Conservation (phyloP, 1,140 invertebrate species). For the Spodoptera litura region DNA sequence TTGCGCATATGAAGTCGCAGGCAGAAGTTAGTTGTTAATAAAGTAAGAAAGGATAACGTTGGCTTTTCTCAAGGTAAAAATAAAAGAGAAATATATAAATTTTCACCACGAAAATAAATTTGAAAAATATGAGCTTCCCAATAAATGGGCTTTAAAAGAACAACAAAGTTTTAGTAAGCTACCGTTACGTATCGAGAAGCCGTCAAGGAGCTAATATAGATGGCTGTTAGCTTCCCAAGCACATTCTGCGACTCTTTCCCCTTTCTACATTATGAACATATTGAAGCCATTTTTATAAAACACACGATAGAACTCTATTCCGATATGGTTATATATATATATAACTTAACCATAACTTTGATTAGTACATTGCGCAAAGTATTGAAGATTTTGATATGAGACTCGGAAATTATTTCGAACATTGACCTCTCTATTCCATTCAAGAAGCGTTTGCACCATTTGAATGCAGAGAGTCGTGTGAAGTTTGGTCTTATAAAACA, state of each 20-base stretch:
- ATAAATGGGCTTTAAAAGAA: slow-evolving; percentile 15
- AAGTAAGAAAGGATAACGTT: too few species aligned
- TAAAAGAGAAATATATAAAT: slow-evolving; percentile 2
- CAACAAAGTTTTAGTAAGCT: slow-evolving; percentile 21
- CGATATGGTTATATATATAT: background rate
- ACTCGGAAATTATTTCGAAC: too few species aligned
- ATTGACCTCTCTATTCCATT: too few species aligned
- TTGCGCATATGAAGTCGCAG: too few species aligned
- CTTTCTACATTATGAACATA: slow-evolving; percentile 9
- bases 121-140: slow-evolving; percentile 19
- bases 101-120: slow-evolving; percentile 12
- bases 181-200: slow-evolving; percentile 28
- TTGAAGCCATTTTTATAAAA: background rate
- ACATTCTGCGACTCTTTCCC: slow-evolving; percentile 19
- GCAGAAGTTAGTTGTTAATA: too few species aligned
- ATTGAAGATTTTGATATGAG: too few species aligned
- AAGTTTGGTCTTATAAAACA: too few species aligned
- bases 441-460: too few species aligned
- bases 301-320: slow-evolving; percentile 2
- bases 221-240: slow-evolving; percentile 28
- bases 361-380: too few species aligned
- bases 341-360: too few species aligned
- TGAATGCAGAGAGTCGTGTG: too few species aligned
- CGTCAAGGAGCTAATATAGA: slow-evolving; percentile 31
- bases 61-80: too few species aligned